phyloP scores from a whole-genome alignment of 2,888 invertebrate genomes.

The Meganola albula region DNA sequence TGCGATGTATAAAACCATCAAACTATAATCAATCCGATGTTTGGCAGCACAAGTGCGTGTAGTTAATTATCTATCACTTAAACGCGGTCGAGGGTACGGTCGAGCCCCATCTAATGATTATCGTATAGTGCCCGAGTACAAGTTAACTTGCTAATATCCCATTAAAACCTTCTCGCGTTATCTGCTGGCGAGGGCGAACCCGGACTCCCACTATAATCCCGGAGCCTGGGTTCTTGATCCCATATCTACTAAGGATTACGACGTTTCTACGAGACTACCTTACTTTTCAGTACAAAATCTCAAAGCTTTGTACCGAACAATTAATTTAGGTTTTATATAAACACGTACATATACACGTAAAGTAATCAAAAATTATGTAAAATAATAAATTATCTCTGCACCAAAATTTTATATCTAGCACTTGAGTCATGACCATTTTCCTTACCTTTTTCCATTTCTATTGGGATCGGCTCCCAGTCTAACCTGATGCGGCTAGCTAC shows the following conservation, averaged over 20 bases:
- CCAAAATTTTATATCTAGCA: no score
- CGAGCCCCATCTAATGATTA: slow-evolving; percentile 32
- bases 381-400: no score
- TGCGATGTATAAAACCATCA: slow-evolving; percentile 24
- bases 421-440: no score
- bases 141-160: slow-evolving; percentile 54
- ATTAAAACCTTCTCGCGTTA: slow-evolving; percentile 49
- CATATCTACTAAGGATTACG: slow-evolving; percentile 51
- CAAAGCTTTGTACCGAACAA: no score
- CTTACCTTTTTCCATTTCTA: no score
- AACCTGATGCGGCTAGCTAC: no score
- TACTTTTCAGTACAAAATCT: no score
- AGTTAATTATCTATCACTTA: slow-evolving; percentile 32
- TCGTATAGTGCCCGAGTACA: slow-evolving; percentile 26
- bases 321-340: no score
- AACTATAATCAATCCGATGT: slow-evolving; percentile 20
- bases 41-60: slow-evolving; percentile 23
- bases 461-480: no score
- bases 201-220: slow-evolving; percentile 43
- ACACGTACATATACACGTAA: no score
- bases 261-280: slow-evolving; percentile 37
- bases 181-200: slow-evolving; percentile 40
- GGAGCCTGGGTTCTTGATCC: slow-evolving; percentile 41
- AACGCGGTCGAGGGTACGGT: slow-evolving; percentile 24
- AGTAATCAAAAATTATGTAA: no score